Conservation (phyloP, 2,888 invertebrate genomes). For the Tetragonula carbonaria region DNA sequence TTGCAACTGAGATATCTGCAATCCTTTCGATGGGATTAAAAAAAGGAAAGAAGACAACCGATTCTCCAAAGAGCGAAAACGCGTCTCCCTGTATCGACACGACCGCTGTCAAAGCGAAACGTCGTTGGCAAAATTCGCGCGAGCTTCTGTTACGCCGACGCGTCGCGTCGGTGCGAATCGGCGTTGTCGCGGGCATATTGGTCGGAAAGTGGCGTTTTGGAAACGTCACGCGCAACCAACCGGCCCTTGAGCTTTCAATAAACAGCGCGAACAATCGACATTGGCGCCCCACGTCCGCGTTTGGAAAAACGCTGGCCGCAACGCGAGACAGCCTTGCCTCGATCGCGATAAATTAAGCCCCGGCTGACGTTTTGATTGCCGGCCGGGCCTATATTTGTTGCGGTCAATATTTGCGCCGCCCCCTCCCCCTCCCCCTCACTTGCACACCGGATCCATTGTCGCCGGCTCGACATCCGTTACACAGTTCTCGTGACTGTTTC, state of each 20-base stretch:
- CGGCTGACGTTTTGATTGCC: slow-evolving; percentile 49
- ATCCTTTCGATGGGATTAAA: too few relatives aligned
- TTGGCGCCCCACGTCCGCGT: neutral
- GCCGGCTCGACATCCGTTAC: slow-evolving; percentile 19
- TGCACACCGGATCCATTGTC: slow-evolving; percentile 35
- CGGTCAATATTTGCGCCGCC: slow-evolving; percentile 49
- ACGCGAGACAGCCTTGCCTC: neutral
- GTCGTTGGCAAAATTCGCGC: slow-evolving; percentile 3
- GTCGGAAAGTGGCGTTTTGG: neutral
- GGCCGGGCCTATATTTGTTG: slow-evolving; percentile 49
- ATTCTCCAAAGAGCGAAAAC: neutral
- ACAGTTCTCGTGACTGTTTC: slow-evolving; percentile 32
- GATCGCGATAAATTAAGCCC: slow-evolving; percentile 47
- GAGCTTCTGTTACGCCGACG: neutral
- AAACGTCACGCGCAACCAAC: neutral
- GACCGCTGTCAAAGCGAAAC: neutral
- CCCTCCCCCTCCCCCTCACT: too few relatives aligned
- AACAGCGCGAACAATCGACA: slow-evolving; percentile 11
- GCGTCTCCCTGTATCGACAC: too few relatives aligned
- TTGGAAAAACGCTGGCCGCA: neutral
- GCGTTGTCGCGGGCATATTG: neutral
- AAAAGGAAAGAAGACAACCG: too few relatives aligned
- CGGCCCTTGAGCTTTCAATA: slow-evolving; percentile 7
- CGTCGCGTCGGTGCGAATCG: neutral
- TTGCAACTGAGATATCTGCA: too few relatives aligned